Evolutionary conservation across 2,797 vertebrate species (phyloP), one percentile per base, ranked within the genome.

Genomic region (Acipenser transmontanus): DNA sequence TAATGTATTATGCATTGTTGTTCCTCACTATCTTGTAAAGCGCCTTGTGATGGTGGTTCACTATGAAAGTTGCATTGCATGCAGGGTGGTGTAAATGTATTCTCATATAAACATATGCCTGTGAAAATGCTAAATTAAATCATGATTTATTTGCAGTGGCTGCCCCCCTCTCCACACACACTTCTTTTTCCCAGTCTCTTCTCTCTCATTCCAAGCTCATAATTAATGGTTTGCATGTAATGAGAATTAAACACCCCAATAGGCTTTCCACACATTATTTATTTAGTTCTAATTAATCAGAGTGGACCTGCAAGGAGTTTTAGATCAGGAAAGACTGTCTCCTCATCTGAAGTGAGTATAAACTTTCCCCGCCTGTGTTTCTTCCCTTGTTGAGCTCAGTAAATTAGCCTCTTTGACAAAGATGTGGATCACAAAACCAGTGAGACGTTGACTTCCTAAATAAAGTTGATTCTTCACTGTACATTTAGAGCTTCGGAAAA

Each of bases 221-320:
- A 89, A 90, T 85, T 75, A 87, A 89, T 85, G 77, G 71, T 78
- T 86, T 84, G 86, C 83, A 84, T 85, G 81, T 85, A 80, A 82
- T 66, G 70, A 82, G 78, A 87, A 87, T 85, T 84, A 89, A 88
- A 83, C 76, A 77, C 73, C 76, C 76, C 81, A 88, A 86, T 80
- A 81, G 79, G 73, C 71, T 82, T 67, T 72, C 75, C 74, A 66
- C 75, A 68, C 84, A 88, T 89, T 86, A 88, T 87, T 90, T 88
- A 89, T 90, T 88, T 85, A 87, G 73, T 74, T 81, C 72, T 88
- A 88, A 86, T 89, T 89, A 88, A 87, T 79, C 87, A 75, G 85
- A 86, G 80, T 81, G 81, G 81, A 85, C 82, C 79, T 88, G 80
- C 77, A 82, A 78, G 85, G 84, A 84, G 85, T 87, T 83, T 78